These are phyloP conservation scores for Stramonita haemastoma DNA, from an alignment of 2,888 invertebrate species.

Conservation along the genomic window DNA sequence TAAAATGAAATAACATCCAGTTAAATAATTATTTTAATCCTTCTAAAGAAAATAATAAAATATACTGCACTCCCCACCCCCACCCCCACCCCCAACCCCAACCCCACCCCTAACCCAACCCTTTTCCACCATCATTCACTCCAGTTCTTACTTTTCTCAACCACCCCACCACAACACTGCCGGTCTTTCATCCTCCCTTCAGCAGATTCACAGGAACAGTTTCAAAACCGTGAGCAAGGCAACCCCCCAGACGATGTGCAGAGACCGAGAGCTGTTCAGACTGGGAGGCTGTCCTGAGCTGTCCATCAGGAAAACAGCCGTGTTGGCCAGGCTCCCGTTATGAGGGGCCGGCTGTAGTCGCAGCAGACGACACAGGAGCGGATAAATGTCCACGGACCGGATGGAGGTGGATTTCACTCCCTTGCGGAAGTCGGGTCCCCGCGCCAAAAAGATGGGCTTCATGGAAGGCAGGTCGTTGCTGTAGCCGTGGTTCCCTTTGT, in stretches of 20 bases:
- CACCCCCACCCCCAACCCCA: too few species aligned
- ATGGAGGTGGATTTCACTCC: constrained; percentile 79
- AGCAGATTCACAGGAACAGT: not conserved
- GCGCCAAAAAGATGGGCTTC: constrained; percentile 74
- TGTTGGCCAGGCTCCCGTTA: constrained; percentile 68
- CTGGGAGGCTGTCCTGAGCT: not conserved
- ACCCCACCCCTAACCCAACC: too few species aligned
- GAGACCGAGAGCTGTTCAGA: not conserved
- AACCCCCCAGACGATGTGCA: not conserved
- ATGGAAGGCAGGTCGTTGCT: constrained; percentile 79
- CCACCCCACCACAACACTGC: not conserved
- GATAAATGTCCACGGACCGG: constrained; percentile 84
- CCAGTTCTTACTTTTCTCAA: not conserved
- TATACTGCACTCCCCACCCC: too few species aligned
- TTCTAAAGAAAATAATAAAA: too few species aligned
- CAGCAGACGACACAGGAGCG: constrained; percentile 82
- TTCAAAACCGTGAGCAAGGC: not conserved
- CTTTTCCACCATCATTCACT: not conserved
- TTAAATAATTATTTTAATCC: too few species aligned
- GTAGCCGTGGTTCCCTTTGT: constrained; percentile 82
- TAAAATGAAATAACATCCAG: too few species aligned
- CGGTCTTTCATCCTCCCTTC: not conserved
- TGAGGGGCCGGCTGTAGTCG: constrained; percentile 79
- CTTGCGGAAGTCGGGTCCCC: constrained; percentile 81
- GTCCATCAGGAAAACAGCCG: not conserved